A percentile compares a stretch with the other conserved stretches of the same genome.
Evolutionary conservation across 2,113 vertebrate genomes (phyloP).

Genomic region (Platysteira castanea): DNA sequence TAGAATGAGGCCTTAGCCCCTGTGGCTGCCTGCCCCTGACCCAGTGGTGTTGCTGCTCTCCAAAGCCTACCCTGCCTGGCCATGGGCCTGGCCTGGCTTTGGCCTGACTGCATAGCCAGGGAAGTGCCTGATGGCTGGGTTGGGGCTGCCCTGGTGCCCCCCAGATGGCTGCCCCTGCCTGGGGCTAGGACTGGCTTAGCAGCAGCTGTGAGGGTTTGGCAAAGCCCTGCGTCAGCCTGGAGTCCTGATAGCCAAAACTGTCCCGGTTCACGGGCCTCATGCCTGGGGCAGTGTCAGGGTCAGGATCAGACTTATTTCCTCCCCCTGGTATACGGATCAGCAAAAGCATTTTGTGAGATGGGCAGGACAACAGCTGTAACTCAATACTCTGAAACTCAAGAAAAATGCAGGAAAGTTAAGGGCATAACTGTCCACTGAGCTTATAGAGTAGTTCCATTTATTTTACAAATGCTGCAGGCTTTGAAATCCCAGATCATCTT

Average conservation of each 20-base stretch:
- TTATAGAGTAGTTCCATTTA: background rate
- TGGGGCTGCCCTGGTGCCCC: background rate
- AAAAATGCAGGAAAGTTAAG: background rate
- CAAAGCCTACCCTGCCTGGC: background rate
- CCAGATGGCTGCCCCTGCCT: background rate
- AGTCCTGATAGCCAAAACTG: background rate
- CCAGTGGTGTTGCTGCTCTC: rapidly evolving
- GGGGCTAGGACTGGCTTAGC: background rate
- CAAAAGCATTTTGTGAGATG: background rate
- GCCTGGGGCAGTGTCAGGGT: background rate
- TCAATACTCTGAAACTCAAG: background rate
- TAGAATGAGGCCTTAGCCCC: background rate
- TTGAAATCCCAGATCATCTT: background rate
- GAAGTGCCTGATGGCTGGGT: rapidly evolving
- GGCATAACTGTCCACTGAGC: background rate
- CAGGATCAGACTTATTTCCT: background rate
- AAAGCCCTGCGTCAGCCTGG: rapidly evolving
- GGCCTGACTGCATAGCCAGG: too few relatives aligned
- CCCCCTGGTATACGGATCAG: background rate
- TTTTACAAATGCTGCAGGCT: background rate
- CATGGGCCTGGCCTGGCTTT: background rate
- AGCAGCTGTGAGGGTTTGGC: background rate
- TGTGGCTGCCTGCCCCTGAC: rapidly evolving
- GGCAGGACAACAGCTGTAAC: background rate
- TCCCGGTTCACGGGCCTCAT: background rate